phyloP scores from a whole-genome alignment of 2,113 vertebrate genomes.

The Tretioscincus oriximinensis region DNA sequence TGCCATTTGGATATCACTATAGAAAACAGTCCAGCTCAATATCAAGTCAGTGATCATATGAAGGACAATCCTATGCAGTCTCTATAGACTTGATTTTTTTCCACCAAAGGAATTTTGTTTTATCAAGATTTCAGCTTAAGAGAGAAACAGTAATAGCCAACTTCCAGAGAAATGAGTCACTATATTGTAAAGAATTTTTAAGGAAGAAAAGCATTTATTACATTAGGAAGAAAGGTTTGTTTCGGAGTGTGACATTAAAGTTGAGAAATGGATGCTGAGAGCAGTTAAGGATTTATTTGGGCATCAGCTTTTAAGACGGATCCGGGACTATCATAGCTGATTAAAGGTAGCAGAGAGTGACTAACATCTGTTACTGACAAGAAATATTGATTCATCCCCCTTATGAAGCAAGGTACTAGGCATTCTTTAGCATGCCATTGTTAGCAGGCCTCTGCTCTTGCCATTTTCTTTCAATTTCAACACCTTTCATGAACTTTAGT shows the following conservation, averaged over 20 bases:
- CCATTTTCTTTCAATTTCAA: neutral
- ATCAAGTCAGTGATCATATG: neutral
- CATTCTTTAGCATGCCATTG: conserved; percentile 41
- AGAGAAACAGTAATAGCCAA: neutral
- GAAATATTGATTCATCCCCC: conserved; percentile 47
- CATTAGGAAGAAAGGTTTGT: conserved; percentile 7
- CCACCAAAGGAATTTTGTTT: neutral
- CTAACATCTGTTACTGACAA: conserved; percentile 43
- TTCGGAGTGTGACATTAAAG: neutral
- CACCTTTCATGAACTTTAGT: neutral
- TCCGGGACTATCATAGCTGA: conserved; percentile 37
- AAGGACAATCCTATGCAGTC: neutral
- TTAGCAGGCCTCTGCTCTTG: conserved; percentile 21
- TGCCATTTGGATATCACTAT: neutral
- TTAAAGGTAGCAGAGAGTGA: conserved; percentile 39
- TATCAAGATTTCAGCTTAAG: neutral
- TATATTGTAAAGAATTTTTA: neutral
- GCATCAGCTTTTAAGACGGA: conserved; percentile 23
- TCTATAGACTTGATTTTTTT: neutral
- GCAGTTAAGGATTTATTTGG: conserved; percentile 20
- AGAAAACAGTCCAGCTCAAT: neutral
- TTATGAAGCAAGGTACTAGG: conserved; percentile 26
- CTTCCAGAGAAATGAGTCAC: neutral
- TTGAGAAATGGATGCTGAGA: conserved; percentile 7
- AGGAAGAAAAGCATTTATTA: conserved; percentile 11